Base-by-base conservation (phyloP, 2,888 invertebrate species). In the Cataglyphis rosenhaueri region DNA sequence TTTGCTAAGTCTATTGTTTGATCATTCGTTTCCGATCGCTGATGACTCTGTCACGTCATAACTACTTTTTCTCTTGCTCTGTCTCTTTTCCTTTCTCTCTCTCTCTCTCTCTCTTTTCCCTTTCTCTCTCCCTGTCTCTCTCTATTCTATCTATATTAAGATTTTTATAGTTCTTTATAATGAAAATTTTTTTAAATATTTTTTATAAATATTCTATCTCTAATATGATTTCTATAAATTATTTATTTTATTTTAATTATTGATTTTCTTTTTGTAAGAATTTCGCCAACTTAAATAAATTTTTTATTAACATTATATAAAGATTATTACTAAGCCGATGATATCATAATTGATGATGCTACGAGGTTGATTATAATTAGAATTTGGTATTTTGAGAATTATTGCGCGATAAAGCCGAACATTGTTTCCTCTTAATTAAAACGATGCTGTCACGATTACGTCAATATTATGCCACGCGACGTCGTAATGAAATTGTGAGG, bases 401-500 rank as follows among this genome's bases (percentile, higher is more conserved):
- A 59, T 44, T 57, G 41, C 18, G 6, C 44, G 32, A 71, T 61
- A 48, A 79, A 79, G 78, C 38, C 29, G 44, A 41, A 59, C 71
- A 61, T 61, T 71, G 78, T 79, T 71, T 59, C 12, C 70, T 41
- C 18, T 48, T 71, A 35, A 79, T 79, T 71, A 79, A 79, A 71
- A 71, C 44, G 25, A 59, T 35, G 59, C 71, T 59, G 71, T 79
- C 71, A 44, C 59, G 71, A 32, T 78, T 59, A 71, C 71, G 71
- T 79, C 71, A 79, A 79, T 79, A 71, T 79, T 79, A 79, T 71
- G 71, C 29, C 59, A 35, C 59, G 35, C 44, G 35, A 71, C 73
- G 76, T 55, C 21, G 44, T 79, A 79, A 79, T 79, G 78, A 71
- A 71, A 79, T 71, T 79, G 71, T 59, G 78, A 79, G 78, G 78